These are phyloP conservation scores for Cetonia aurata DNA, from an alignment of 2,888 invertebrate genomes.

Conservation along the genomic window DNA sequence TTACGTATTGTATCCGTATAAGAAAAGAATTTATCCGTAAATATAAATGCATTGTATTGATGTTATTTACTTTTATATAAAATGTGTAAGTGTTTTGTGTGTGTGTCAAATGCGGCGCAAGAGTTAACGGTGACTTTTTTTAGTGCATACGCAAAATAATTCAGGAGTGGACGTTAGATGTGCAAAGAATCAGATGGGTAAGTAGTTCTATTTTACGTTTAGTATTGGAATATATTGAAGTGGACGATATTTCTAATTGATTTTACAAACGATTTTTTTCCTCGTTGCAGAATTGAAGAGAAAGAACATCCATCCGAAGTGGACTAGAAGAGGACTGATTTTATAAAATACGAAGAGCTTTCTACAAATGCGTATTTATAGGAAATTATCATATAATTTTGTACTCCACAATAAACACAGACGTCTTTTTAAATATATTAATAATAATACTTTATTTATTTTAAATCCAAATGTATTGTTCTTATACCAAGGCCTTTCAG, in stretches of 20 bases:
- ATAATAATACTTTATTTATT: too few relatives aligned
- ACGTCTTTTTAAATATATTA: too few relatives aligned
- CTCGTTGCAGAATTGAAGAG: conserved; percentile 14
- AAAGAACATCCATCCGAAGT: neutral
- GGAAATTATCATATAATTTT: too few relatives aligned
- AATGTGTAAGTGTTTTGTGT: conserved; percentile 6
- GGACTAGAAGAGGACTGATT: too few relatives aligned
- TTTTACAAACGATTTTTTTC: neutral
- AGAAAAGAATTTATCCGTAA: neutral
- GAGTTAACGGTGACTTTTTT: conserved; percentile 50
- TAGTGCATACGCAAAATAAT: conserved; percentile 53
- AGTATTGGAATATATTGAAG: neutral
- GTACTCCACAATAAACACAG: too few relatives aligned
- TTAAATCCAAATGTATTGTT: too few relatives aligned
- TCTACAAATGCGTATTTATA: neutral
- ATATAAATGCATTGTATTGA: conserved; percentile 15
- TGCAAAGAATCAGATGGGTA: conserved; percentile 45
- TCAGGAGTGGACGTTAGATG: conserved; percentile 50
- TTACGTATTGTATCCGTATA: neutral
- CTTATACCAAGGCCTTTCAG: too few relatives aligned
- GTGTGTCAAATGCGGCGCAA: conserved; percentile 39
- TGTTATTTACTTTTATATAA: neutral
- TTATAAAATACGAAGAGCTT: neutral
- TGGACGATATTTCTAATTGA: too few relatives aligned
- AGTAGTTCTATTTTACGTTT: conserved; percentile 32